Evolutionary conservation across 2,888 invertebrate genomes (phyloP), one percentile per base, ranked within the genome.

Genomic region (Neoascia interrupta): DNA sequence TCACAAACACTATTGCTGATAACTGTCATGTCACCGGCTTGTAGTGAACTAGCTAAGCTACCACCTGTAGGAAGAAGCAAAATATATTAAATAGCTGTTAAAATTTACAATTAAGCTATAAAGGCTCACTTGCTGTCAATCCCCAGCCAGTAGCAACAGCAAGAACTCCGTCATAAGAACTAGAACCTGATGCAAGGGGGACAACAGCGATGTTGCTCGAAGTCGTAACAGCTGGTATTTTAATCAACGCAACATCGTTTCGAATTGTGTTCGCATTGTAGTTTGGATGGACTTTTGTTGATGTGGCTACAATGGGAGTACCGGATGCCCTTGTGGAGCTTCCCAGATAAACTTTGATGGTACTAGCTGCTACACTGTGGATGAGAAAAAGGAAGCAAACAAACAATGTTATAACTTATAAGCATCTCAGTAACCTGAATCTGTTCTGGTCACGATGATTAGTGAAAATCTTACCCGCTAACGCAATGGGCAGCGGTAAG

Each of bases 111-210:
- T n/a, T n/a, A n/a, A n/a, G n/a, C n/a, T n/a, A n/a, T n/a, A n/a
- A n/a, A n/a, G n/a, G n/a, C n/a, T n/a, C n/a, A n/a, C n/a, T n/a
- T n/a, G 82, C 81, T 36, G 84, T 83, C 39, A 82, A 83, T n/a
- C 87, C 84, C 86, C 86, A 87, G 31, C 87, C 87, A 39, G 86
- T 85, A 18, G 85, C 85, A 37, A 85, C 66, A 4, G 66, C 84
- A 31, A 68, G 68, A 6, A 83, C 81, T 16, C 81, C 82, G 6
- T 53, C 60, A 26, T 82, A 86, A 45, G 60, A 76, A n/a, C 76
- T 68, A 3, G 82, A 58, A 2, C 43, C 1, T 2, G 47, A 28
- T 60, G 86, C 84, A 81, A 86, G 60, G 8, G 74, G 54, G 2
- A 85, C 82, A 45, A 83, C 56, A 0, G 19, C 31, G 1, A 61